phyloP scores from a whole-genome alignment of 2,888 invertebrate genomes.

The Hirtodrosophila trivittata region DNA sequence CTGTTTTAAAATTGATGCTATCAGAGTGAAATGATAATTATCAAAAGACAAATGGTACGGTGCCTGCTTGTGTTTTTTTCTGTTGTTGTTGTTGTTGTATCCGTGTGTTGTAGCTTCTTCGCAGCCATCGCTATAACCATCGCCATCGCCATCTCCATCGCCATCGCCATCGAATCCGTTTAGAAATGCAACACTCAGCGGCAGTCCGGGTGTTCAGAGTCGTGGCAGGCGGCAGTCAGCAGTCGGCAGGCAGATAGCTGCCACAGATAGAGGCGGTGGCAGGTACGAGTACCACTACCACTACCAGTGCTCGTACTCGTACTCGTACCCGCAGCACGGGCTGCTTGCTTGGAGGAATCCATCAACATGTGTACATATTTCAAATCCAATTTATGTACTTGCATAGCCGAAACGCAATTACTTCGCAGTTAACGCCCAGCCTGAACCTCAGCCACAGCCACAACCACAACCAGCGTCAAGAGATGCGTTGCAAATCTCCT shows the following conservation, averaged over 20 bases:
- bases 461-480: conserved; percentile 22
- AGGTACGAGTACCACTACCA: conserved; percentile 17
- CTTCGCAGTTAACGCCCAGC: conserved; percentile 77
- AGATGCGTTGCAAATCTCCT: conserved; percentile 60
- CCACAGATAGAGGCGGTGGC: conserved; percentile 53
- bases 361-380: conserved; percentile 79
- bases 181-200: conserved; percentile 68
- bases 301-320: too few species aligned
- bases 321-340: conserved; percentile 51
- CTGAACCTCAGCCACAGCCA: conserved; percentile 31
- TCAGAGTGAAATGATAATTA: conserved; percentile 75
- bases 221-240: conserved; percentile 3
- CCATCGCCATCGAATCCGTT: conserved; percentile 50
- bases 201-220: conserved; percentile 44
- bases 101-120: conserved; percentile 20
- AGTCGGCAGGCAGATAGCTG: conserved; percentile 34
- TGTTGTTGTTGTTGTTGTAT: background rate
- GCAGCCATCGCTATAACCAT: background rate
- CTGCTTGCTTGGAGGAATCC: conserved; percentile 63
- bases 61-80: conserved; percentile 27
- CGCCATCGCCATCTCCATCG: conserved; percentile 9
- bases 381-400: conserved; percentile 80
- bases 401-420: conserved; percentile 78
- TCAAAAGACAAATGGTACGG: conserved; percentile 73
- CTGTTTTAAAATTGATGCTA: conserved; percentile 74